A percentile compares a stretch with the other conserved stretches of the same genome.
Evolutionary conservation across 2,888 invertebrate genomes (phyloP).

Genomic region (Laspeyria flexula): DNA sequence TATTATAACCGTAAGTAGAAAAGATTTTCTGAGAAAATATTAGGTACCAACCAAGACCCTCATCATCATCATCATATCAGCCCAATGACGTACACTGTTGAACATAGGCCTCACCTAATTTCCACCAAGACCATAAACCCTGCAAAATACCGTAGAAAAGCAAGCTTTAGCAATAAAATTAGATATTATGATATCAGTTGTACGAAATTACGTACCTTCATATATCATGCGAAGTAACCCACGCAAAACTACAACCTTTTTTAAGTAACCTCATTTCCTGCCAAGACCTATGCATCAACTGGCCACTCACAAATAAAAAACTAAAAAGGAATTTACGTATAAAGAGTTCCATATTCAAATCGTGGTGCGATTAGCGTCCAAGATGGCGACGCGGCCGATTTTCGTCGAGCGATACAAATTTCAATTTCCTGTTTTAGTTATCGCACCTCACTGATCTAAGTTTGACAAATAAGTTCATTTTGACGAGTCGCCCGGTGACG

Average conservation of each 20-base stretch:
- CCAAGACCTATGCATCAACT: conserved; percentile 62
- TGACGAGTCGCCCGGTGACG: conserved; percentile 77
- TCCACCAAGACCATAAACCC: no score
- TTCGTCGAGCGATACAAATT: conserved; percentile 82
- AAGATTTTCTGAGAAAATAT: no score
- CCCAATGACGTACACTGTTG: no score
- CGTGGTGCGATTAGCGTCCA: conserved; percentile 77
- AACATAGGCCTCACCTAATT: no score
- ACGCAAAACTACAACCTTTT: conserved; percentile 28
- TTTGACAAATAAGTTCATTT: conserved; percentile 85
- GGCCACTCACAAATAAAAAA: conserved; percentile 51
- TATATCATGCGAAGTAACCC: no score
- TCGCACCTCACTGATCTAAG: conserved; percentile 75
- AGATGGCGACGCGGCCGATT: conserved; percentile 74
- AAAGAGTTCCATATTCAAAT: conserved; percentile 81
- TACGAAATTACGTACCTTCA: no score
- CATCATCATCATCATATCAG: no score
- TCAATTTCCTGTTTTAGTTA: conserved; percentile 83
- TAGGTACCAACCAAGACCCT: no score
- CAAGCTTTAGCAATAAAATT: no score
- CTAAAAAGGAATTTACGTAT: conserved; percentile 67
- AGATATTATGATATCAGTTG: no score
- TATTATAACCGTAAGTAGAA: no score
- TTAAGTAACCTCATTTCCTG: conserved; percentile 63
- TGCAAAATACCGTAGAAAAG: no score